Percentiles rank a stretch among this genome's conserved stretches.
These are phyloP conservation scores for Hyla sarda DNA, from an alignment of 2,113 vertebrate species.

Conservation along the genomic window DNA sequence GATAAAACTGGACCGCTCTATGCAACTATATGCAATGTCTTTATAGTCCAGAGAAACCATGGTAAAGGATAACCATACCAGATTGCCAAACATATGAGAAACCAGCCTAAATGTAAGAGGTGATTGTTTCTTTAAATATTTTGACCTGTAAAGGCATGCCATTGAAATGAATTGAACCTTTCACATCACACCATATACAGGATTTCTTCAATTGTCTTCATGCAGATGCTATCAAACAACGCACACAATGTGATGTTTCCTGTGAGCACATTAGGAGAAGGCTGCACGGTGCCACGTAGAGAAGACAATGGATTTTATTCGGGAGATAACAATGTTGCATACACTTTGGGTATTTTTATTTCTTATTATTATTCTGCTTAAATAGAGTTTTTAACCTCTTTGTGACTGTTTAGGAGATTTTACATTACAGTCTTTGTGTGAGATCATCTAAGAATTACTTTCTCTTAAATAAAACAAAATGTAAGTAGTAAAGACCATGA, in stretches of 20 bases:
- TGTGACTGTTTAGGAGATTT: neutral
- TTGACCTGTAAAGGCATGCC: constrained; percentile 9
- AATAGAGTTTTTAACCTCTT: neutral
- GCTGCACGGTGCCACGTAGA: constrained; percentile 43
- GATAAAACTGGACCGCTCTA: too few relatives aligned
- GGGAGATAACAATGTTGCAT: constrained; percentile 41
- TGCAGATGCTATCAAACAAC: constrained; percentile 60
- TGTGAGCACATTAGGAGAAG: constrained; percentile 47
- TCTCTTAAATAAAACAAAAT: too few relatives aligned
- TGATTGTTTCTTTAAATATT: neutral
- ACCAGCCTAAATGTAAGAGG: neutral
- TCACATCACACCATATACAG: constrained; percentile 34
- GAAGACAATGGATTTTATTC: constrained; percentile 47
- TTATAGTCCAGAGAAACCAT: too few relatives aligned
- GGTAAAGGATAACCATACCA: too few relatives aligned
- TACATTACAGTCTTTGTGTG: neutral
- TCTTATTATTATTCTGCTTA: constrained; percentile 22
- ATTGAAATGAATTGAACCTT: constrained; percentile 40
- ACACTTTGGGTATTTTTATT: constrained; percentile 35
- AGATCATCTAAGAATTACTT: neutral
- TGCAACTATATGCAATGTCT: too few relatives aligned
- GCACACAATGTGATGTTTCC: constrained; percentile 62
- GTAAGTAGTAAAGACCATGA: too few relatives aligned
- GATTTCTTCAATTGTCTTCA: constrained; percentile 6
- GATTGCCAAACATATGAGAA: too few relatives aligned